Evolutionary conservation across 2,113 vertebrate genomes (phyloP), one percentile per base, ranked within the genome.

Genomic region (Leptodactylus fuscus): DNA sequence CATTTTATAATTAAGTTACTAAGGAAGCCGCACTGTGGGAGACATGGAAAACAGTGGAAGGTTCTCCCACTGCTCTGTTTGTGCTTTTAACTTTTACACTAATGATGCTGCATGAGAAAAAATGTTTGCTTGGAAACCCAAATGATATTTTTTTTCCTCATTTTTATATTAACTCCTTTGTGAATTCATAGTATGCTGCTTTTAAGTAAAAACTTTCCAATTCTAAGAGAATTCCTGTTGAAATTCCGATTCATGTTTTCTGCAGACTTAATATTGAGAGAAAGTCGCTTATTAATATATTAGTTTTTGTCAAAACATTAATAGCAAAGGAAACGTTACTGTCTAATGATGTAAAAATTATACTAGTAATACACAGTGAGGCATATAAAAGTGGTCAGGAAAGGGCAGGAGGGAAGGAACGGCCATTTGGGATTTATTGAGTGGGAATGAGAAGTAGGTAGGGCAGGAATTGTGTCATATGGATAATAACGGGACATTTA

Each of bases 21-120:
- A 85, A 80, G 83, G 75, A 85, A 85, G 83, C 75, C 53, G 58
- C 83, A 71, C 83, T 53, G 83, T 71, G 83, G 83, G 83, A 70
- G 60, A 80, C 53, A 77, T 78, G 75, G 74, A 58, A 85, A 85
- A 85, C 75, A 85, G 83, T 85, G 75, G 62, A 85, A 44, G 75
- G 22, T 85, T 85, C 83, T 85, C 83, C 83, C 83, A 79, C 75
- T 79, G 83, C 83, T 85, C 75, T 80, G 62, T 85, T 85, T 85
- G 75, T 85, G 75, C 83, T 85, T 85, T 85, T 85, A 85, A 85
- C 75, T 79, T 85, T 85, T 77, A 85, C 75, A 85, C 83, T 85
- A 85, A 85, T 79, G 83, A 85, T 85, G 75, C 48, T 79, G 58
- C 44, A 85, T 55, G 34, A 79, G 83, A 70, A 70, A 83, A 85